A percentile compares a stretch with the other conserved stretches of the same genome.
These are phyloP conservation scores for Thecocarcelia acutangulata DNA, from an alignment of 2,888 invertebrate genomes.

Conservation along the genomic window DNA sequence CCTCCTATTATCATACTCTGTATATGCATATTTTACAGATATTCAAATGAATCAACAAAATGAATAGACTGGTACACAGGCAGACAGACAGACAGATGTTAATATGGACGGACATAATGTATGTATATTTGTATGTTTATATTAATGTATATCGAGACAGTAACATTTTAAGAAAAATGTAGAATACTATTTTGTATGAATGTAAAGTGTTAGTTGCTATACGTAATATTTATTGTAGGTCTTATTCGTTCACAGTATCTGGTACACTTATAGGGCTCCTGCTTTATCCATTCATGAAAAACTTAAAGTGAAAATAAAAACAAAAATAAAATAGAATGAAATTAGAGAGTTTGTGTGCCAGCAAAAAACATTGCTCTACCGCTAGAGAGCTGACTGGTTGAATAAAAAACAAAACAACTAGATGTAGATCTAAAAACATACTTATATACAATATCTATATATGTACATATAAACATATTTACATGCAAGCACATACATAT, in stretches of 20 bases:
- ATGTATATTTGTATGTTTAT: neutral
- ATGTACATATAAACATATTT: too few species aligned
- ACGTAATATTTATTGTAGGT: conserved; percentile 1
- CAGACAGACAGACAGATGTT: neutral
- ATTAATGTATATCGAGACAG: neutral
- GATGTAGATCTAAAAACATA: too few species aligned
- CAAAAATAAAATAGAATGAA: conserved; percentile 33
- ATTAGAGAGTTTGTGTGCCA: conserved; percentile 34
- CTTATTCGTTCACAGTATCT: conserved; percentile 28
- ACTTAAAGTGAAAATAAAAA: conserved; percentile 25
- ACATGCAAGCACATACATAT: too few species aligned
- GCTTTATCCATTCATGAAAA: conserved; percentile 63
- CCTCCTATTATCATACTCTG: conserved; percentile 16
- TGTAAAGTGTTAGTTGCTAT: conserved; percentile 30
- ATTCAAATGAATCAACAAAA: conserved; percentile 55
- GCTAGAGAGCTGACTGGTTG: conserved; percentile 10
- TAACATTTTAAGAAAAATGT: conserved; percentile 27
- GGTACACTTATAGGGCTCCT: conserved; percentile 55
- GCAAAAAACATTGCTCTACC: conserved; percentile 27
- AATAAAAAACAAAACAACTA: conserved; percentile 30
- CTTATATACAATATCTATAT: too few species aligned
- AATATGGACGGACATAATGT: conserved; percentile 3
- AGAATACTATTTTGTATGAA: conserved; percentile 39
- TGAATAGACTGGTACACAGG: conserved; percentile 34
- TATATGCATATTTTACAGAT: conserved; percentile 5